Evolutionary conservation across 2,113 vertebrate genomes (phyloP).

Genomic region (Passer montanus): DNA sequence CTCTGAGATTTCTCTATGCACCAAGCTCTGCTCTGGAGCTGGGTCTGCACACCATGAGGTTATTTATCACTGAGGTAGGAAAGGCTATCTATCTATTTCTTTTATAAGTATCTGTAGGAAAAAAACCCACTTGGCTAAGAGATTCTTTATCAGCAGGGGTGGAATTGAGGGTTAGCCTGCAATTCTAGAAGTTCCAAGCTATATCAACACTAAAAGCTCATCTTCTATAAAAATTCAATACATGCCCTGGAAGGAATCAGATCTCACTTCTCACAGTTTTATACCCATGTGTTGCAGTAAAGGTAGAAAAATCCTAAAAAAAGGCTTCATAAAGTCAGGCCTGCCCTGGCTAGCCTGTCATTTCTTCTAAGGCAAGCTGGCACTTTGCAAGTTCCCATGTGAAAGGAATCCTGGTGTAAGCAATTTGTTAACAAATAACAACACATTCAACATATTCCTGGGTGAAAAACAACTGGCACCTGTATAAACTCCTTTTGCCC

Average conservation of each 20-base stretch:
- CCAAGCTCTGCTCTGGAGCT: not conserved
- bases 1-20: not conserved
- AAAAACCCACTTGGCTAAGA: not conserved
- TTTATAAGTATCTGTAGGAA: not conserved
- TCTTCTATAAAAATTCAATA: not conserved
- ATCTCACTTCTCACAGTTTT: not conserved
- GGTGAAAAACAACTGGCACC: not conserved
- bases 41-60: not conserved
- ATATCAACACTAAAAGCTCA: not conserved
- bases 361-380: not conserved
- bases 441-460: not conserved
- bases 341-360: not conserved
- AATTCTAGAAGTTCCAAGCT: not conserved
- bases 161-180: not conserved
- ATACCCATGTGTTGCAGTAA: not conserved
- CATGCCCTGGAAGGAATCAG: not conserved
- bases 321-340: not conserved
- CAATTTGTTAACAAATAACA: not conserved
- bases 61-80: not conserved
- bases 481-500: not conserved
- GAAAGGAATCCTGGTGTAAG: not conserved
- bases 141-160: not conserved
- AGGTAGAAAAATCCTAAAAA: not conserved
- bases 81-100: not conserved
- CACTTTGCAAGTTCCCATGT: not conserved